A percentile compares a stretch with the other conserved stretches of the same genome.
Conservation (phyloP, 2,888 invertebrate species). For the Drosophila paracracens region DNA sequence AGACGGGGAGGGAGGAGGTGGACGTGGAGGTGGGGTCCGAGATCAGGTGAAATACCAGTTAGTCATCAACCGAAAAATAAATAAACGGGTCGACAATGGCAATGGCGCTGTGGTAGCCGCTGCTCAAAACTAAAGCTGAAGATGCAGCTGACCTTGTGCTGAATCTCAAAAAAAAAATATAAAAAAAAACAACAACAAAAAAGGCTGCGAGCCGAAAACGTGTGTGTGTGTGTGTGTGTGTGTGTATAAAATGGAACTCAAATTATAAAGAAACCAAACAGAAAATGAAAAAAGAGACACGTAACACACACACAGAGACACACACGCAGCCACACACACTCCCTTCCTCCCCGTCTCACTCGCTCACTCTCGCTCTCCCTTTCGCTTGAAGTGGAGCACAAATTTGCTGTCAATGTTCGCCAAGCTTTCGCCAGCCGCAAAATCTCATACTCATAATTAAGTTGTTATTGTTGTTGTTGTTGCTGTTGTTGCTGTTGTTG, state of each 20-base stretch:
- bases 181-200: conserved; percentile 31
- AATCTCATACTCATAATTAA: conserved; percentile 6
- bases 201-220: conserved; percentile 31
- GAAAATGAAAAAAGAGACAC: conserved; percentile 23
- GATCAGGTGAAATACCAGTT: conserved; percentile 71
- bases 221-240: neutral
- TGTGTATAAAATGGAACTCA: conserved; percentile 23
- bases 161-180: conserved; percentile 51
- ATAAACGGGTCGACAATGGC: conserved; percentile 59
- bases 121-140: conserved; percentile 52
- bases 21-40: neutral
- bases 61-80: conserved; percentile 46
- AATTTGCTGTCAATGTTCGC: conserved; percentile 56
- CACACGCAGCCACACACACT: conserved; percentile 16
- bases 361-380: conserved; percentile 3
- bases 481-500: conserved; percentile 4
- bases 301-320: conserved; percentile 38
- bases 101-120: conserved; percentile 33
- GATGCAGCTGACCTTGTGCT: conserved; percentile 80
- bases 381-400: conserved; percentile 54
- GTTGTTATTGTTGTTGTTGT: conserved; percentile 11
- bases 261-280: conserved; percentile 28
- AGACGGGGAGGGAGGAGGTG: neutral
- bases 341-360: neutral
- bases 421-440: conserved; percentile 54